Percentiles rank a stretch among this genome's conserved stretches.
Conservation (phyloP, 1,140 invertebrate species). For the Hypsibius dujardini region DNA sequence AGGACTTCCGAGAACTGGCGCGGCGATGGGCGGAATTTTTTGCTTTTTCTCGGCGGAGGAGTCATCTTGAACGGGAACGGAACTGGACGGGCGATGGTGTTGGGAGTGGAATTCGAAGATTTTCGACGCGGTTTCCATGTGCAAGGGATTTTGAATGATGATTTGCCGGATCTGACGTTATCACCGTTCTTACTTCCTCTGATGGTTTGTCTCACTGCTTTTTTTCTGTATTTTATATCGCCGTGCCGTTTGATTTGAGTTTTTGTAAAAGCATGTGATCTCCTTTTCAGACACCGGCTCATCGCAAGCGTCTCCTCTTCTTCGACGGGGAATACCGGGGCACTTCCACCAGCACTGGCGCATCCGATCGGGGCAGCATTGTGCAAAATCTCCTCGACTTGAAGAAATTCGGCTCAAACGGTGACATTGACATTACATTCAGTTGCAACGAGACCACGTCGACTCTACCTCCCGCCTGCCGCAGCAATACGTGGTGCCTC, state of each 20-base stretch:
- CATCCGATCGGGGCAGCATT: not conserved
- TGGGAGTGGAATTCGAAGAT: constrained; percentile 55
- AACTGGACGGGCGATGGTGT: constrained; percentile 31
- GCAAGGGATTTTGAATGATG: constrained; percentile 62
- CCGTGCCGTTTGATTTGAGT: not conserved
- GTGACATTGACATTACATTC: constrained; percentile 37
- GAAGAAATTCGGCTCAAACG: constrained; percentile 54
- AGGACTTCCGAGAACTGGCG: constrained; percentile 48
- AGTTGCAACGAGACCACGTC: constrained; percentile 43
- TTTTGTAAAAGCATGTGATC: not conserved
- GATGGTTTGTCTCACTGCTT: constrained; percentile 58
- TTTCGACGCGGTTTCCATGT: constrained; percentile 64
- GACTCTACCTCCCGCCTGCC: constrained; percentile 52
- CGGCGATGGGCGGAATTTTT: constrained; percentile 81
- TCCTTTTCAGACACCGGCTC: constrained; percentile 10
- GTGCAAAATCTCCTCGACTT: constrained; percentile 34
- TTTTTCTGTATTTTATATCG: constrained; percentile 16
- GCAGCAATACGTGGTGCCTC: constrained; percentile 44
- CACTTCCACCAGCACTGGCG: not conserved
- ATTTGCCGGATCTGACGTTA: constrained; percentile 61
- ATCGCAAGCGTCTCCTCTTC: not conserved
- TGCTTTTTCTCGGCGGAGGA: constrained; percentile 63
- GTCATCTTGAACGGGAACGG: constrained; percentile 23
- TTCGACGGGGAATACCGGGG: not conserved
- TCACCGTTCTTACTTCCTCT: constrained; percentile 53